Evolutionary conservation across 2,888 invertebrate genomes (phyloP), one percentile per base, ranked within the genome.

Genomic region (Ormyrus pomaceus): DNA sequence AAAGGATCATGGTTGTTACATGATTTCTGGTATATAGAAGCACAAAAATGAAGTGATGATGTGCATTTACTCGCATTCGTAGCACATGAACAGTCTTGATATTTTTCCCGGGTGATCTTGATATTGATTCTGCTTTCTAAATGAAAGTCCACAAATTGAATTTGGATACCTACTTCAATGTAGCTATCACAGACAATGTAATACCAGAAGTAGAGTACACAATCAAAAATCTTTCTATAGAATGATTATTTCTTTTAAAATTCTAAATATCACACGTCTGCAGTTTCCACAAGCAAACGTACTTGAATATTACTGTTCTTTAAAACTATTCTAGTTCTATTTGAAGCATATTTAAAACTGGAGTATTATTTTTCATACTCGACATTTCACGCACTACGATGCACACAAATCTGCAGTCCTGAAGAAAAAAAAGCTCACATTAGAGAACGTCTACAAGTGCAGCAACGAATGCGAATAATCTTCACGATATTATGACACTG

Each of bases 241-340:
- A 78, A 78, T 68, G 71, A 66, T 61, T 62, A 77, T 80, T 71
- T 68, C 34, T 61, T 58, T 70, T 62, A 71, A 34, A 78, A 78
- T 74, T 56, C 78, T 81, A 81, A 71, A 77, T 81, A 78, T 78
- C 78, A 81, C 78, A 81, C 78, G 70, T 78, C 75, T 81, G 81
- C 68, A 61, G 66, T 61, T 65, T 53, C 66, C 70, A 70, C 66
- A n/a, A 55, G 10, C 81, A 81, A 81, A 74, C 77, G 77, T 55
- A 77, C 77, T 74, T 71, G 66, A 81, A 81, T 77, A 81, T 81
- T 74, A 77, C 19, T 70, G 77, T 74, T 77, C 70, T 69, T 72
- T 53, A 64, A 46, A 77, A 58, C 65, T 81, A 74, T 6, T 74
- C 56, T 77, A 77, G n/a, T 71, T 51, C 70, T 74, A 77, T 70